These are phyloP conservation scores for Mirza zaza DNA, from an alignment of 2,113 vertebrate genomes.

Conservation along the genomic window DNA sequence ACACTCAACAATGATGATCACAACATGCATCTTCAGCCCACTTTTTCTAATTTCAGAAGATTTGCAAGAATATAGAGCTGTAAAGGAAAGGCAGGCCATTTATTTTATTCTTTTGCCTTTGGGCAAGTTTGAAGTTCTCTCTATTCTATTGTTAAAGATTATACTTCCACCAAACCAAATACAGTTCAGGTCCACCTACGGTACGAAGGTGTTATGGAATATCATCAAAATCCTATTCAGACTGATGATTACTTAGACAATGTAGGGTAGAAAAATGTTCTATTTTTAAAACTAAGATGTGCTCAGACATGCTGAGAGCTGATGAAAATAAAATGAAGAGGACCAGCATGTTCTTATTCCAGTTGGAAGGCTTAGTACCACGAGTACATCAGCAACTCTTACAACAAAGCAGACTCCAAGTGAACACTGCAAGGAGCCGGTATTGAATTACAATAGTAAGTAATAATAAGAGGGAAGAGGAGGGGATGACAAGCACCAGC, in stretches of 20 bases:
- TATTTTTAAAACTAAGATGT: neutral
- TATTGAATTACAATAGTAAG: neutral
- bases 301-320: neutral
- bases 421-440: neutral
- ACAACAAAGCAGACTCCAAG: neutral
- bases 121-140: neutral
- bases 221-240: neutral
- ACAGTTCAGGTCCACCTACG: neutral
- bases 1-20: neutral
- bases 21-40: neutral
- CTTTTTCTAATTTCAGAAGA: neutral
- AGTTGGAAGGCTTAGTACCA: neutral
- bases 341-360: neutral
- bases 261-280: neutral
- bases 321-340: neutral
- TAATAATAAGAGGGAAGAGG: neutral
- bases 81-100: neutral
- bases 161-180: neutral
- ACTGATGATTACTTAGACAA: neutral
- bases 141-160: neutral
- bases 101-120: conserved; percentile 22
- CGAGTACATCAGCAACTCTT: neutral
- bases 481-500: too few relatives aligned
- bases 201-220: neutral
- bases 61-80: neutral